A percentile compares a stretch with the other conserved stretches of the same genome.
These are phyloP conservation scores for Lepus europaeus DNA, from an alignment of 2,113 vertebrate species.

Conservation along the genomic window DNA sequence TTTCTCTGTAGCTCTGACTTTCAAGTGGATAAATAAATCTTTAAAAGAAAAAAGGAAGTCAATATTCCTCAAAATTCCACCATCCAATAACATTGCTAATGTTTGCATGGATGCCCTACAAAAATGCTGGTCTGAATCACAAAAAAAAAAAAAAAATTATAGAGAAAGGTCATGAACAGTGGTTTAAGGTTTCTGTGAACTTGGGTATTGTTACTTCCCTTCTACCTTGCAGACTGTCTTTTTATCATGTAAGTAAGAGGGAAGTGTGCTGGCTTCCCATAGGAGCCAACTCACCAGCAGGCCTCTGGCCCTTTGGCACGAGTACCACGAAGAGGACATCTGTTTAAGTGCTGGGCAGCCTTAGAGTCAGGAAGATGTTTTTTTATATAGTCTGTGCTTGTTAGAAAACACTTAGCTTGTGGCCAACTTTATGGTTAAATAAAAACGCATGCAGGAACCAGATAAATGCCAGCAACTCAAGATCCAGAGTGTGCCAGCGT, in stretches of 20 bases:
- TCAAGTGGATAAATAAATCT: too few species aligned
- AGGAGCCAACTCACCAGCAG: neutral
- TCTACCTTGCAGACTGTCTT: neutral
- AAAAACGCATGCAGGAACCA: neutral
- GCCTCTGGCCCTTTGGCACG: neutral
- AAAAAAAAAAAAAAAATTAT: neutral
- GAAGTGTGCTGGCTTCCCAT: neutral
- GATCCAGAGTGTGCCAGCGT: neutral
- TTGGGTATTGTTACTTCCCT: neutral
- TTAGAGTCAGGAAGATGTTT: neutral
- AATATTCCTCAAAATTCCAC: neutral
- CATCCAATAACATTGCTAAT: neutral
- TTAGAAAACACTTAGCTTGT: slow-evolving; percentile 38
- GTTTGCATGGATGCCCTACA: neutral
- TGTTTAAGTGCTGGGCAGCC: neutral
- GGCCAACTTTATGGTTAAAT: neutral
- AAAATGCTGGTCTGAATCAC: neutral
- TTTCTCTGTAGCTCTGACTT: too few species aligned
- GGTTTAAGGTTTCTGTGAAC: neutral
- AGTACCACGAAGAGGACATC: neutral
- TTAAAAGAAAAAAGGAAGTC: neutral
- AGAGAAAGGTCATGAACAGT: neutral
- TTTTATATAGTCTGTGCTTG: neutral
- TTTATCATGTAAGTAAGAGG: neutral
- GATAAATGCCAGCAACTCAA: neutral